Conservation (phyloP, 2,797 vertebrate species). For the Syngnathus rostellatus region DNA sequence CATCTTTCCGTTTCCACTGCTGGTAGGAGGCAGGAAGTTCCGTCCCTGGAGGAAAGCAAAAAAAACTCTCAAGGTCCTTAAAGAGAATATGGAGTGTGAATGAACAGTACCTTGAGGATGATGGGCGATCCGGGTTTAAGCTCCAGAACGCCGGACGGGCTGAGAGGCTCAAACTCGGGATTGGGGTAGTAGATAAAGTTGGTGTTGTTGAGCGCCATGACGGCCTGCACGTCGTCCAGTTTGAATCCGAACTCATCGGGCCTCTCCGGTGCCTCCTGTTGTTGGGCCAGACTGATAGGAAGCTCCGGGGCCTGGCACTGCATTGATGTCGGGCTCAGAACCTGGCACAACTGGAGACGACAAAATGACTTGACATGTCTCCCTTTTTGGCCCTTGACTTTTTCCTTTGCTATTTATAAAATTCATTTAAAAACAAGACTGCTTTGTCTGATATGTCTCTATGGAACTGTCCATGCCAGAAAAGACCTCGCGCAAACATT, state of each 20-base stretch:
- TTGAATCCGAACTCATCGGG: slow-evolving; percentile 96
- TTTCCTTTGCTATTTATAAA: slow-evolving; percentile 11
- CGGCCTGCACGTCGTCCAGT: slow-evolving; percentile 85
- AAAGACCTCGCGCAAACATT: slow-evolving; percentile 35
- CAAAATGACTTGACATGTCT: neutral
- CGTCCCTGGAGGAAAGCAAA: slow-evolving; percentile 72
- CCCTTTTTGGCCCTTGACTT: neutral
- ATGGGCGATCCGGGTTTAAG: slow-evolving; percentile 95
- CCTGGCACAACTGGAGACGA: slow-evolving; percentile 75
- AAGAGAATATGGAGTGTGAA: neutral
- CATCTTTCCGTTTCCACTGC: slow-evolving; percentile 86
- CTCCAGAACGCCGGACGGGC: slow-evolving; percentile 83
- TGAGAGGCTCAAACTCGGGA: slow-evolving; percentile 87
- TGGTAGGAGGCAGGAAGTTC: slow-evolving; percentile 87
- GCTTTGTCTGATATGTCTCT: neutral
- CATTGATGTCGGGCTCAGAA: slow-evolving; percentile 86
- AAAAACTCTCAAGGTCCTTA: neutral
- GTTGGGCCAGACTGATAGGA: slow-evolving; percentile 71
- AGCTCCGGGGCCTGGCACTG: slow-evolving; percentile 89
- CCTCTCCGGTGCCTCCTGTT: slow-evolving; percentile 75
- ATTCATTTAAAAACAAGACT: slow-evolving; percentile 1
- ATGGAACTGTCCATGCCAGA: neutral
- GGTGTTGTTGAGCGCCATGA: slow-evolving; percentile 87
- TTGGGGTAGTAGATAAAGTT: slow-evolving; percentile 95
- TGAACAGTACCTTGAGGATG: slow-evolving; percentile 82